A percentile compares a stretch with the other conserved stretches of the same genome.
Evolutionary conservation across 2,113 vertebrate species (phyloP).

Genomic region (Miniopterus natalensis): DNA sequence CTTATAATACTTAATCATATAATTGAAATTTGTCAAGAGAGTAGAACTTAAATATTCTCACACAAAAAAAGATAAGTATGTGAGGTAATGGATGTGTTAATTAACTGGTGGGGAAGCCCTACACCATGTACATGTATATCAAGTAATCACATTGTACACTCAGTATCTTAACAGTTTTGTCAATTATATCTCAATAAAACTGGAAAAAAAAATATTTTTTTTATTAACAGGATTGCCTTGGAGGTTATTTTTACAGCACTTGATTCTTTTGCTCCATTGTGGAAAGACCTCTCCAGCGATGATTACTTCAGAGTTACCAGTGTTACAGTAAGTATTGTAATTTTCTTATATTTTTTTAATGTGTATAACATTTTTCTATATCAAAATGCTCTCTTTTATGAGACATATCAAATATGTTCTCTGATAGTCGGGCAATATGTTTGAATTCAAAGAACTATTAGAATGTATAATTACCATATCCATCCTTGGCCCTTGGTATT

Average conservation of each 20-base stretch:
- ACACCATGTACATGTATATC: neutral
- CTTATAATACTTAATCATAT: neutral
- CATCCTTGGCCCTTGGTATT: neutral
- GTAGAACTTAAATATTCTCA: neutral
- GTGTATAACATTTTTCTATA: neutral
- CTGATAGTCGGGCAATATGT: neutral
- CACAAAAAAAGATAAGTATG: neutral
- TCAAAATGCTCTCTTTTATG: constrained; percentile 17
- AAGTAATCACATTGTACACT: neutral
- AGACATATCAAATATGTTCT: neutral
- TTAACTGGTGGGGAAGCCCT: neutral
- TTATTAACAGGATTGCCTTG: constrained; percentile 79
- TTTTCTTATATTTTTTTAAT: constrained; percentile 7
- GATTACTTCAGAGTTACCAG: constrained; percentile 98
- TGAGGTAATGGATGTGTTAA: neutral
- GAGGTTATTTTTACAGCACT: constrained; percentile 81
- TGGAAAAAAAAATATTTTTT: constrained; percentile 49
- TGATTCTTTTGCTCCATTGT: constrained; percentile 84
- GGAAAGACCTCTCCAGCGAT: constrained; percentile 89
- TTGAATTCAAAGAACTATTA: constrained; percentile 31
- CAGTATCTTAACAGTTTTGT: neutral
- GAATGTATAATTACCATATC: neutral
- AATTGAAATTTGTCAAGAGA: neutral
- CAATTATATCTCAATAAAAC: neutral
- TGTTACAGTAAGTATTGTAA: constrained; percentile 94